phyloP scores from a whole-genome alignment of 1,140 invertebrate genomes.

The Drosophila ogumai region DNA sequence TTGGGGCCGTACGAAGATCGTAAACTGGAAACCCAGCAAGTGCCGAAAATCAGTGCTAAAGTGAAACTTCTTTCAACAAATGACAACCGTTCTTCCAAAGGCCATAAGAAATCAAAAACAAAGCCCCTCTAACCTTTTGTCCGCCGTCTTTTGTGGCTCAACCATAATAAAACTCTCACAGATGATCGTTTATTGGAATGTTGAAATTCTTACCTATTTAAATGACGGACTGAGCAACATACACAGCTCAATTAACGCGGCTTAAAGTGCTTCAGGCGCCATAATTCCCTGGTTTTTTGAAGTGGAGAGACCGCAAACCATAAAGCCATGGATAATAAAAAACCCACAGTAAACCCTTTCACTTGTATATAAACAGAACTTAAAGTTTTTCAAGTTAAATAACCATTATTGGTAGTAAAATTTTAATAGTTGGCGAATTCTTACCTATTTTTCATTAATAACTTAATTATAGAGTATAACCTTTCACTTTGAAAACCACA shows the following conservation, averaged over 20 bases:
- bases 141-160: constrained; percentile 12
- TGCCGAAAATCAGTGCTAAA: constrained; percentile 22
- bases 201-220: constrained; percentile 18
- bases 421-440: not conserved
- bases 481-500: constrained; percentile 23
- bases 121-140: constrained; percentile 6
- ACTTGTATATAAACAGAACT: constrained; percentile 11
- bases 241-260: constrained; percentile 13
- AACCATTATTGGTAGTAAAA: not conserved
- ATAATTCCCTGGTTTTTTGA: not conserved
- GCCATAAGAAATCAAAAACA: constrained; percentile 1
- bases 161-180: constrained; percentile 8
- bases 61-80: constrained; percentile 32
- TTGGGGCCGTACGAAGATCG: constrained; percentile 22
- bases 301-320: constrained; percentile 1
- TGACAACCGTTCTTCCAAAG: constrained; percentile 28
- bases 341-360: constrained; percentile 11
- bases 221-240: not conserved
- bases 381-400: not conserved
- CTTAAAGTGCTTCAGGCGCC: constrained; percentile 1
- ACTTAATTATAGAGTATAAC: not conserved
- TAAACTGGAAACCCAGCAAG: constrained; percentile 18
- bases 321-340: constrained; percentile 10
- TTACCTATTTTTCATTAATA: not conserved
- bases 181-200: constrained; percentile 22